Base-by-base conservation (phyloP, 1,140 invertebrate genomes). In the Oncopeltus fasciatus region DNA sequence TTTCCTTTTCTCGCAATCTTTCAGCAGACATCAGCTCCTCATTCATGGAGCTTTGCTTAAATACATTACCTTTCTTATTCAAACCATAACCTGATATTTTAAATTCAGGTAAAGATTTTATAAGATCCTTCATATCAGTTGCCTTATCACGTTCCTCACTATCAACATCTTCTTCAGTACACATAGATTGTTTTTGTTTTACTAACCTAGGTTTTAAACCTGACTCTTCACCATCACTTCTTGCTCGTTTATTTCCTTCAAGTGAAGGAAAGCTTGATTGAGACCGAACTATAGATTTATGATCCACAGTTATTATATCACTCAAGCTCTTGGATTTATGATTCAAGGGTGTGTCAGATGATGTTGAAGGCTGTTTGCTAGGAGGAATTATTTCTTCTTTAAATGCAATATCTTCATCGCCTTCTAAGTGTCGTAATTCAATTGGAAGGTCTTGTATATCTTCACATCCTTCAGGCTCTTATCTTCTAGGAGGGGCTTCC, bases 21-120 rank as follows among this genome's bases (percentile, higher is more conserved):
- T 92, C 89, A 16, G 81, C 81, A 1, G 86, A 88, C 83, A 92
- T 90, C 4, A 92, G 74, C 70, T 92, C 89, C 72, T 93, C 90
- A 71, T 92, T 92, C 64, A 93, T 78, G 1, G 89, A 92, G 62
- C 84, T 86, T 70, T 93, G 90, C 69, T 93, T 92, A 60, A 87
- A 80, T 16, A 90, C 82, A 43, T 78, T 80, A 24, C 80, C 79
- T 63, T 78, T 77, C 59, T 76, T 77, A 24, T 65, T 67, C 12
- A 71, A 71, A 57, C 74, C 75, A 14, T 72, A 73, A 3, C 69
- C 69, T 5, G 70, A 68, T 33, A 72, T 69, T 74, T 80, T 80
- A 64, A 80, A 81, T 67, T 81, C 81, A 43, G 81, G 80, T 68
- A 81, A 72, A 69, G 77, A 76, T 69, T 78, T 80, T 18, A 80